A percentile compares a stretch with the other conserved stretches of the same genome.
Evolutionary conservation across 37 sponge, comb jelly and placozoan species (phyloP).

Genomic region (Amphimedon queenslandica): DNA sequence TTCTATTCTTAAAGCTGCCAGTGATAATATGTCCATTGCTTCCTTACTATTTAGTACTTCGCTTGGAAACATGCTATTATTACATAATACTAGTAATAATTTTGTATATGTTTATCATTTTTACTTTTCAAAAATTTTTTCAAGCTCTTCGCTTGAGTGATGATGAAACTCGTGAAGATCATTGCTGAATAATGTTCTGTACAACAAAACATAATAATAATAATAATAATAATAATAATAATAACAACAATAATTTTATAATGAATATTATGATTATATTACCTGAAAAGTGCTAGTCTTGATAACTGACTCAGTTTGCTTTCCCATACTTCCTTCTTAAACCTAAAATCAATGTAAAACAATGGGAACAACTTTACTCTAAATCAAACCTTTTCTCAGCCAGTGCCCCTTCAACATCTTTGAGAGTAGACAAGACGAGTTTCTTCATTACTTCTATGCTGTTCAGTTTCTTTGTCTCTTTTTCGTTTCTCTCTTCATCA

Average conservation of each 20-base stretch:
- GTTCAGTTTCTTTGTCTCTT: neutral
- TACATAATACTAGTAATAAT: neutral
- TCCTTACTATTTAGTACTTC: conserved; percentile 38
- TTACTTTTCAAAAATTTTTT: conserved; percentile 33
- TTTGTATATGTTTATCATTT: too few relatives aligned
- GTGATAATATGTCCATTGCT: conserved; percentile 51
- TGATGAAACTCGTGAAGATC: conserved; percentile 20
- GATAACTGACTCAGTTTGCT: conserved; percentile 17
- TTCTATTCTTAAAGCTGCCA: conserved; percentile 59
- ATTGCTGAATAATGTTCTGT: conserved; percentile 56
- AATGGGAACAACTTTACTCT: neutral
- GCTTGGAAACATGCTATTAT: conserved; percentile 51
- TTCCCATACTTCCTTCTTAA: conserved; percentile 59
- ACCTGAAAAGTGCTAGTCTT: conserved; percentile 66
- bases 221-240: too few relatives aligned
- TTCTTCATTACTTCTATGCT: conserved; percentile 10
- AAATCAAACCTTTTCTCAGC: conserved; percentile 29
- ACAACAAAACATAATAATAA: neutral
- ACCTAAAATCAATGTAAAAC: conserved; percentile 17
- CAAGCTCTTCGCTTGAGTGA: conserved; percentile 24
- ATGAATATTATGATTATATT: too few relatives aligned
- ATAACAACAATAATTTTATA: too few relatives aligned
- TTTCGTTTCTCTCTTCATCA: conserved; percentile 13
- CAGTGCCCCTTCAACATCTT: conserved; percentile 14
- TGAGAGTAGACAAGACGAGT: conserved; percentile 30